phyloP scores from a whole-genome alignment of 2,888 invertebrate species.

The Melanostoma mellinum region DNA sequence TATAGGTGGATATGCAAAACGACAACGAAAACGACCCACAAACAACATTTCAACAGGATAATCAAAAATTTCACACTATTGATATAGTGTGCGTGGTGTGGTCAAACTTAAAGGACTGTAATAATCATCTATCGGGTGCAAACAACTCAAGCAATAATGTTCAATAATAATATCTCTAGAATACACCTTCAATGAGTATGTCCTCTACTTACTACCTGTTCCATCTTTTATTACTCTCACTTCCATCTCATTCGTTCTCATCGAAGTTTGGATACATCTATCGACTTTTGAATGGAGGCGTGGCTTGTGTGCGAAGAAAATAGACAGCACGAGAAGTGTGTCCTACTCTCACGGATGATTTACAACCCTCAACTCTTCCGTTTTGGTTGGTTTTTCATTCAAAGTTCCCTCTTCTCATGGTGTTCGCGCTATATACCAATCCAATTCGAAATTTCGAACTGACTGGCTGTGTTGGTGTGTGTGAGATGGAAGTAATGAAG shows the following conservation, averaged over 20 bases:
- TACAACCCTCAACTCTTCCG: constrained; percentile 74
- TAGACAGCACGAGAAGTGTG: constrained; percentile 57
- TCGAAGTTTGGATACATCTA: not conserved
- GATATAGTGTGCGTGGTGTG: constrained; percentile 55
- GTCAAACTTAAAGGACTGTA: constrained; percentile 53
- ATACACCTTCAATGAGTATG: constrained; percentile 50
- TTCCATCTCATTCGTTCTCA: constrained; percentile 28
- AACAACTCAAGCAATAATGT: constrained; percentile 60
- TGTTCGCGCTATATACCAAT: constrained; percentile 46
- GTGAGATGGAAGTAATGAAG: constrained; percentile 25
- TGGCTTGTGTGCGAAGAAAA: constrained; percentile 56
- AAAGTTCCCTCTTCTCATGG: constrained; percentile 36
- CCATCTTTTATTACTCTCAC: constrained; percentile 1
- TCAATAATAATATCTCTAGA: constrained; percentile 51
- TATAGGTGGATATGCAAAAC: constrained; percentile 29
- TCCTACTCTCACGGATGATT: constrained; percentile 74
- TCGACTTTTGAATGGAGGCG: constrained; percentile 45
- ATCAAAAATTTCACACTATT: constrained; percentile 65
- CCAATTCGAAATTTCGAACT: constrained; percentile 70
- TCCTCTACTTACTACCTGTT: constrained; percentile 74
- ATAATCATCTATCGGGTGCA: constrained; percentile 43
- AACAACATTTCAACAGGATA: constrained; percentile 70
- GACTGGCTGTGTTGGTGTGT: not conserved
- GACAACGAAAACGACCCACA: constrained; percentile 29
- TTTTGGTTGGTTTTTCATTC: constrained; percentile 71